Evolutionary conservation across 2,113 vertebrate genomes (phyloP).

Genomic region (Tachycineta bicolor): DNA sequence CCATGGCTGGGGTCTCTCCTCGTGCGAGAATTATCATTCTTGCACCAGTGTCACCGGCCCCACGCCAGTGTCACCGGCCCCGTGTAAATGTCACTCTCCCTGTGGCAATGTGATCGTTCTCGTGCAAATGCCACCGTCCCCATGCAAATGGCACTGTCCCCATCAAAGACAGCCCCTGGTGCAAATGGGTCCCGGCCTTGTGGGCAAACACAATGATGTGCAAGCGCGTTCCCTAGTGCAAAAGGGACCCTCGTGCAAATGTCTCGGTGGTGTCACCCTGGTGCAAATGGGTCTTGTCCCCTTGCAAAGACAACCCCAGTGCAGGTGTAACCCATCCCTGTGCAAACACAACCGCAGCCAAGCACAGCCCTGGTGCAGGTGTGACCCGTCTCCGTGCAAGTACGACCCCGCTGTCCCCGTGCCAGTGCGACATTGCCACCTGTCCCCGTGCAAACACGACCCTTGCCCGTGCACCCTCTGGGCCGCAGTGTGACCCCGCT

Average conservation of each 20-base stretch:
- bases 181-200: not conserved
- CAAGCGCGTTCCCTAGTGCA: not conserved
- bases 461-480: not conserved
- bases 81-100: not conserved
- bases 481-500: not conserved
- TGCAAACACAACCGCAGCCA: not conserved
- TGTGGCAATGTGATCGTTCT: not conserved
- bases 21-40: not conserved
- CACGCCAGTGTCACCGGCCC: not conserved
- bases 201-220: not conserved
- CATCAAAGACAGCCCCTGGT: not conserved
- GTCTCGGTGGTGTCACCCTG: not conserved
- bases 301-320: not conserved
- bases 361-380: not conserved
- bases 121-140: not conserved
- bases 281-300: not conserved
- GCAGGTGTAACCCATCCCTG: not conserved
- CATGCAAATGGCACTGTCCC: not conserved
- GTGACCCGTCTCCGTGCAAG: not conserved
- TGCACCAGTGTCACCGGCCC: not conserved
- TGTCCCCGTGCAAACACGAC: not conserved
- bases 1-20: not conserved
- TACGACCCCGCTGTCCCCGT: not conserved
- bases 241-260: not conserved
- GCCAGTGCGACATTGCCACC: not conserved